Base-by-base conservation (phyloP, 2,797 vertebrate genomes). In the Pangasius krempfi region DNA sequence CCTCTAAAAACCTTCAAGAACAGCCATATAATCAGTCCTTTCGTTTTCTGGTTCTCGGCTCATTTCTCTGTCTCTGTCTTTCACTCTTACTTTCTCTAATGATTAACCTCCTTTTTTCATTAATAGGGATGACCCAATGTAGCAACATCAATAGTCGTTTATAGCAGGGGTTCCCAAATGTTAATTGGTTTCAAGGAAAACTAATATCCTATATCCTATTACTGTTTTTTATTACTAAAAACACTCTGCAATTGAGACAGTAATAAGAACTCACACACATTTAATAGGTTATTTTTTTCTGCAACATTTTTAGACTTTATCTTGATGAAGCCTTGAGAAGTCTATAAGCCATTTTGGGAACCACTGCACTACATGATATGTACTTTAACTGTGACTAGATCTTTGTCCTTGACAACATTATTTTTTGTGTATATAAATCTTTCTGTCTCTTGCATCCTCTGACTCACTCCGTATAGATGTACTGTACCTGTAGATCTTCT, bases 361-460 rank as follows among this genome's bases (percentile, higher is more conserved):
- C 60, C 73, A 7, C 72, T 84, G 81, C 40, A 22, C 33, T 25
- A 30, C 22, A 37, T 27, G 60, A 13, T 0, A 3, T 83, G 62
- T 80, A 68, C 7, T 87, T 56, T 33, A 37, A 79, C 68, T 91
- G 13, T 84, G 60, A 88, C 87, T 40, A 44, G 58, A 64, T 92
- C 91, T 68, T 92, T 96, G 95, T 93, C 86, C 83, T 68, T 80
- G 91, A 87, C 88, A 94, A 93, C 94, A 93, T 96, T 95, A 70
- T 68, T 96, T 96, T 92, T 95, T 95, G 93, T 95, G 95, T 94
- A 54, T 87, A 83, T 82, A 50, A 86, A 40, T 82, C 62, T 73
- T 78, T 9, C 80, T 66, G 92, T 92, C 91, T 94, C 92, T 92
- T 91, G 89, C 96, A 85, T 97, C 96, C 96, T 95, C 96, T 96